These are phyloP conservation scores for Sterna hirundo DNA, from an alignment of 2,113 vertebrate species.

Conservation along the genomic window DNA sequence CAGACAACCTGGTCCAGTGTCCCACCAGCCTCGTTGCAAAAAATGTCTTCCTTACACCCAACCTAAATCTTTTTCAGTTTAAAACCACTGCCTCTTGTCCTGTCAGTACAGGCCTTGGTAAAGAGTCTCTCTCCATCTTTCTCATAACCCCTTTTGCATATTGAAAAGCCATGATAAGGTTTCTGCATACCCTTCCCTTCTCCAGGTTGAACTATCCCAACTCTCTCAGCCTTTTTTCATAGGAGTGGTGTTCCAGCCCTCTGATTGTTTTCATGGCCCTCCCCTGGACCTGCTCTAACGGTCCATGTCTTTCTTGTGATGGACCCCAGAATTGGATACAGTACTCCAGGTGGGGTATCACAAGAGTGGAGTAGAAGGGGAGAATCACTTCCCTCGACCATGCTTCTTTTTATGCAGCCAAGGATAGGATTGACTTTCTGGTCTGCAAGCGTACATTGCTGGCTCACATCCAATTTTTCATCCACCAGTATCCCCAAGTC, in stretches of 20 bases:
- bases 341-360: not conserved
- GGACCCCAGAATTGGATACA: not conserved
- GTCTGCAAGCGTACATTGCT: not conserved
- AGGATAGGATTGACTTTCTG: not conserved
- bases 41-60: not conserved
- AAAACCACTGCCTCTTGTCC: not conserved
- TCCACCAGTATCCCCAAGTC: not conserved
- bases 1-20: not conserved
- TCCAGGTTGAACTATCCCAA: not conserved
- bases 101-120: not conserved
- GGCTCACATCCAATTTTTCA: not conserved
- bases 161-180: not conserved
- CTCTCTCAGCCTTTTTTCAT: not conserved
- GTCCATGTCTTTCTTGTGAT: not conserved
- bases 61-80: not conserved
- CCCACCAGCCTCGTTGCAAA: not conserved
- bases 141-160: not conserved
- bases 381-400: not conserved
- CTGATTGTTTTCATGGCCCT: not conserved
- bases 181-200: not conserved
- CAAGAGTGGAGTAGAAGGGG: not conserved
- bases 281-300: not conserved
- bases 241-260: not conserved
- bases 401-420: not conserved
- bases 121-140: not conserved